Evolutionary conservation across 2,797 vertebrate genomes (phyloP).

Genomic region (Periparus ater): DNA sequence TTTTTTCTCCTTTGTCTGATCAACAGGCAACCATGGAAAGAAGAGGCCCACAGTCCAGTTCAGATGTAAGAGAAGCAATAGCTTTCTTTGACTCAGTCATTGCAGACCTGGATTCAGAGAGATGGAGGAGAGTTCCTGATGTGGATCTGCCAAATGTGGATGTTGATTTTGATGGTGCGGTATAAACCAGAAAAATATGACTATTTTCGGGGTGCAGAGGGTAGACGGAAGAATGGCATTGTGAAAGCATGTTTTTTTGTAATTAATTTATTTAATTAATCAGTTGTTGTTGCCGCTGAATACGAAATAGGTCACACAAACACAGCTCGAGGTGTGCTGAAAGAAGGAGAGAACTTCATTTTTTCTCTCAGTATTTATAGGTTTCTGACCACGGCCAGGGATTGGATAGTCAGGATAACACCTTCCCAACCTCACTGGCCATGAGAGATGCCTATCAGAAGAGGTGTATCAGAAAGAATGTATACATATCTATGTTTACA

Average conservation of each 20-base stretch:
- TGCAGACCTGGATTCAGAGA: conserved; percentile 88
- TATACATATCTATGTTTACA: no score
- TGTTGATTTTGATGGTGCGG: conserved; percentile 92
- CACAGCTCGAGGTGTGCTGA: no score
- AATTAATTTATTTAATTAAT: neutral
- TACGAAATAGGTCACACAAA: no score
- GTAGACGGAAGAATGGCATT: neutral
- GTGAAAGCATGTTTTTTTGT: neutral
- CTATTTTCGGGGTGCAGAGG: neutral
- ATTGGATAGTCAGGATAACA: no score
- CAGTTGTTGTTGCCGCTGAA: no score
- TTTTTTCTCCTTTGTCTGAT: neutral
- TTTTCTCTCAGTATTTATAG: no score
- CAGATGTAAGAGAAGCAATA: conserved; percentile 87
- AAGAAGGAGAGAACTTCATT: no score
- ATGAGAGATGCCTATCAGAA: no score
- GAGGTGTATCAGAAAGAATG: no score
- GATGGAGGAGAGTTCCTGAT: conserved; percentile 68
- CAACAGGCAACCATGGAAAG: conserved; percentile 38
- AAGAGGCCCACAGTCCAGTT: conserved; percentile 69
- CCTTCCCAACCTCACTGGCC: no score
- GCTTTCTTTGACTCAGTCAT: conserved; percentile 92
- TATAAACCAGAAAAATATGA: neutral
- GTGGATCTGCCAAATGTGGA: conserved; percentile 83
- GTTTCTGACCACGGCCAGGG: no score